Conservation (phyloP, 2,888 invertebrate genomes). For the Aporophyla lueneburgensis region DNA sequence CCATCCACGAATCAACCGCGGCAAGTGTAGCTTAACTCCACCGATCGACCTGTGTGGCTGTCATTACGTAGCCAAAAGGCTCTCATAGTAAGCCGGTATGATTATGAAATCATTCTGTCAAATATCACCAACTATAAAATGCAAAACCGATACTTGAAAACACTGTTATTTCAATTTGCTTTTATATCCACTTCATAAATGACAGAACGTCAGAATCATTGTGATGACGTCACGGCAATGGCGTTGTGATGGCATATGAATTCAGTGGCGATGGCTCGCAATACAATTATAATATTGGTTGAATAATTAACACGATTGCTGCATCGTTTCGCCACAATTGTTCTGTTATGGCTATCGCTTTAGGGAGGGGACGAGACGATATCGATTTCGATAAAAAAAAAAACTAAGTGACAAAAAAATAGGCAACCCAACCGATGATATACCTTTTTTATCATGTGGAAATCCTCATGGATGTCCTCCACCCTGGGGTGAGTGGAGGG, state of each 20-base stretch:
- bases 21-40: no score
- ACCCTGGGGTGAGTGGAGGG: no score
- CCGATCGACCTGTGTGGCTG: no score
- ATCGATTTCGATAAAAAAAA: conserved; percentile 52
- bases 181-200: conserved; percentile 62
- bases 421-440: no score
- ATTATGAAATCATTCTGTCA: neutral
- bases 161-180: conserved; percentile 43
- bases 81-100: no score
- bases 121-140: neutral
- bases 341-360: conserved; percentile 63
- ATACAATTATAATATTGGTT: conserved; percentile 74
- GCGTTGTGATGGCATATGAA: conserved; percentile 54
- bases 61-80: no score
- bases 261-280: conserved; percentile 44
- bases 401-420: neutral
- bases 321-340: conserved; percentile 75
- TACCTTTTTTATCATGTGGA: no score
- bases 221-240: conserved; percentile 37
- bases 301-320: conserved; percentile 80
- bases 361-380: conserved; percentile 54
- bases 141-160: conserved; percentile 34
- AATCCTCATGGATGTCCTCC: no score
- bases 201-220: conserved; percentile 59
- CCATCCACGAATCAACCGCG: no score